Base-by-base conservation (phyloP, 2,113 vertebrate species). In the Gnathonemus longibarbis region DNA sequence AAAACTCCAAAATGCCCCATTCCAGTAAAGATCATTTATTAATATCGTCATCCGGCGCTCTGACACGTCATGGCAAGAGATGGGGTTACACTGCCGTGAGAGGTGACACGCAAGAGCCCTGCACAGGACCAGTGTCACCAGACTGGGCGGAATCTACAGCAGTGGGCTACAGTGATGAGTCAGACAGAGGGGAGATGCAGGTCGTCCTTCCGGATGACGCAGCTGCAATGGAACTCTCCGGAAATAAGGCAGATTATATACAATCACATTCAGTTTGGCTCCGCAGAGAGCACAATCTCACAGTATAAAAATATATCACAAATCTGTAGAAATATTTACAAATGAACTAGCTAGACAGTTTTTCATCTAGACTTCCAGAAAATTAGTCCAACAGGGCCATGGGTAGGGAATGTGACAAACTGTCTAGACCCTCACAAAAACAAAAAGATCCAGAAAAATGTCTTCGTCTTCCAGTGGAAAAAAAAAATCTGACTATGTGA, bases 261-360 rank as follows among this genome's bases (percentile, higher is more conserved):
- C 96, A 97, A 94, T 95, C 95, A 94, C 94, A 94, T 94, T 96
- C 48, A 77, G 94, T 95, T 96, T 96, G 95, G 95, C 95, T 95
- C 95, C 96, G 95, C 56, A 56, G 86, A 80, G 96, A 96, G 95
- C 96, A 96, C 95, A 96, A n/a, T 96, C 95, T 96, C 93, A 96
- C 95, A 94, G 96, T 97, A 97, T 96, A 97, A 97, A 97, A 97
- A 97, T 97, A 97, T 97, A 97, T 97, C 96, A 97, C 96, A 97
- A 97, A 96, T 97, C 96, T 97, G 96, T 96, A 94, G 94, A 94
- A 95, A 93, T 97, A 97, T 97, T 95, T 97, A 97, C 96, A 97
- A 95, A 95, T 95, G 94, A 95, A 87, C 93, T 95, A 70, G 93
- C 88, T 84, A 84, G 95, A 94, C 96, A 95, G 94, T 31, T 66